phyloP scores from a whole-genome alignment of 2,797 vertebrate species.

The Bovichtus variegatus region DNA sequence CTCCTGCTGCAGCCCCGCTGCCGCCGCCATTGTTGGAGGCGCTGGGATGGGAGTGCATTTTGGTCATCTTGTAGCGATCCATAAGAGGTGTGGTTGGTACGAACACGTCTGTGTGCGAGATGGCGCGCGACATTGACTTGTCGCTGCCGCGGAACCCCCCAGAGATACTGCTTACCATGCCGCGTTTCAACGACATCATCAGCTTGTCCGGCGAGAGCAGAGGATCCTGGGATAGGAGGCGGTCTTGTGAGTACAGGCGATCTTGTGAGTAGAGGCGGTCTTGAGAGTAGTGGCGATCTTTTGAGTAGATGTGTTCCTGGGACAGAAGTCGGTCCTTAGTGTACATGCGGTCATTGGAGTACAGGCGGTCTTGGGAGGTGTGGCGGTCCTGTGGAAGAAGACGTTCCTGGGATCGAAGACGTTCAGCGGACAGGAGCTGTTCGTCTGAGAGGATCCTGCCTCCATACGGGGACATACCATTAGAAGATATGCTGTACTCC shows the following conservation, averaged over 20 bases:
- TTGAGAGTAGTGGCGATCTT: slow-evolving; percentile 86
- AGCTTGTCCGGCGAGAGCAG: slow-evolving; percentile 96
- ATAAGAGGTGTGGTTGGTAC: slow-evolving; percentile 94
- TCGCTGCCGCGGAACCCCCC: slow-evolving; percentile 85
- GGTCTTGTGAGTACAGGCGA: slow-evolving; percentile 95
- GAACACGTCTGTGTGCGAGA: slow-evolving; percentile 98
- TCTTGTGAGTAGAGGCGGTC: slow-evolving; percentile 90
- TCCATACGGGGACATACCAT: slow-evolving; percentile 88
- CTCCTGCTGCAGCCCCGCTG: slow-evolving; percentile 31
- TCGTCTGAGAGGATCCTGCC: slow-evolving; percentile 96
- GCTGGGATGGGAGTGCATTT: slow-evolving; percentile 99
- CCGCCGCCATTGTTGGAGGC: slow-evolving; percentile 90
- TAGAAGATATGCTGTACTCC: slow-evolving; percentile 89
- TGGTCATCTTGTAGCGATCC: slow-evolving; percentile 99
- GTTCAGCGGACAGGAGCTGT: slow-evolving; percentile 95
- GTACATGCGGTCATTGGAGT: slow-evolving; percentile 92
- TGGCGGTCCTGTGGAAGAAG: slow-evolving; percentile 95
- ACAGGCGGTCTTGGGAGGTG: slow-evolving; percentile 91
- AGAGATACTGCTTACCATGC: slow-evolving; percentile 79
- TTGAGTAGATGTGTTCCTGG: slow-evolving; percentile 87
- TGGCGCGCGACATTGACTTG: slow-evolving; percentile 91
- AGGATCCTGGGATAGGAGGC: slow-evolving; percentile 90
- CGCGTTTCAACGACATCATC: slow-evolving; percentile 92
- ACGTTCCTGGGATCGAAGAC: slow-evolving; percentile 96
- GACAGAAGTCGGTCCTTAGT: slow-evolving; percentile 93